A percentile compares a stretch with the other conserved stretches of the same genome.
These are phyloP conservation scores for Rhinopomastus cyanomelas DNA, from an alignment of 2,113 vertebrate genomes.

Conservation along the genomic window DNA sequence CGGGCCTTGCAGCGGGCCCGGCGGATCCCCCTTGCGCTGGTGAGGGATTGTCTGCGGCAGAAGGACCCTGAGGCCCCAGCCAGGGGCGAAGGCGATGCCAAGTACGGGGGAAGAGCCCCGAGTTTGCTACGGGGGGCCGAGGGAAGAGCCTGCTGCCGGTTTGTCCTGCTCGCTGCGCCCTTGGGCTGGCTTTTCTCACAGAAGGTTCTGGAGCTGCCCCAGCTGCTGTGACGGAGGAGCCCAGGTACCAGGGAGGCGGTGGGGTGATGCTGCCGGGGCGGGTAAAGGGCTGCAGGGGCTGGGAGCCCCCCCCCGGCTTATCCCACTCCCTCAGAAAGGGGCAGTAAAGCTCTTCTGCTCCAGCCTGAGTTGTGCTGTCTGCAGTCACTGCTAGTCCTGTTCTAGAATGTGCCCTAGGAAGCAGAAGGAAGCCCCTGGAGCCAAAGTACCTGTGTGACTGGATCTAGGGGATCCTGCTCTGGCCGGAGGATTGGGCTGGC, in stretches of 20 bases:
- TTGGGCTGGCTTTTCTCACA: no score
- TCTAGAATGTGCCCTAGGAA: not conserved
- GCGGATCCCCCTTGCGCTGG: no score
- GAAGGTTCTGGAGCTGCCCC: accelerated
- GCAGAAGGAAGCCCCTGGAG: not conserved
- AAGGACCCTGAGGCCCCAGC: no score
- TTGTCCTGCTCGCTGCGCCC: accelerated
- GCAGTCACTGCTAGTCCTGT: not conserved
- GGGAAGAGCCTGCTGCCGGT: not conserved
- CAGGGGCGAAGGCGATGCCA: no score
- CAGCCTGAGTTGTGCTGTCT: not conserved
- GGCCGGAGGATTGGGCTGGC: no score
- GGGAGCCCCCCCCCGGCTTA: accelerated
- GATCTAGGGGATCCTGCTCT: no score
- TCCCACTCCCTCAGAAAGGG: not conserved
- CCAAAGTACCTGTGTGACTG: no score
- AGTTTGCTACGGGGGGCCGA: no score
- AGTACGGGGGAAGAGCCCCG: no score
- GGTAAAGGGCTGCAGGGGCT: accelerated
- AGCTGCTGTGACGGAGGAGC: not conserved
- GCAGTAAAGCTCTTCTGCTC: not conserved
- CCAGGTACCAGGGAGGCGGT: accelerated
- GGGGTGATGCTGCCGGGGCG: not conserved
- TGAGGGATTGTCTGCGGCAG: no score
- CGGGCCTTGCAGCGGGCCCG: no score